Base-by-base conservation (phyloP, 2,797 vertebrate species). In the Leucoraja ocellata region DNA sequence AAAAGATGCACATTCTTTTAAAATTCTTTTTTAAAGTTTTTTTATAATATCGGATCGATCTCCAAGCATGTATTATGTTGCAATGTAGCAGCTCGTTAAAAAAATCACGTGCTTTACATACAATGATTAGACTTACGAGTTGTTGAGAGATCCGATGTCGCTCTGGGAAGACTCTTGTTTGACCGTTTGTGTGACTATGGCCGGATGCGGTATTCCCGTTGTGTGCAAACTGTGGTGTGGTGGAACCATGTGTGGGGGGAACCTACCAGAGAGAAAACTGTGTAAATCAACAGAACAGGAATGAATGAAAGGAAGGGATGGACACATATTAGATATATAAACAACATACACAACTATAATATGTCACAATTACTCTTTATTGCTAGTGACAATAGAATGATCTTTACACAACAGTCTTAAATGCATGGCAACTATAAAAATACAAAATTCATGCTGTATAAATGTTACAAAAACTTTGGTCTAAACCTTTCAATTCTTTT, bases 141-240 rank as follows among this genome's bases (percentile, higher is more conserved):
- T 99, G 95, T 99, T 99, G 95, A 99, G 98, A 74, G 98, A 98
- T 96, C 98, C 98, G 91, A 99, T 98, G 94, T 99, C 99, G 74
- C 98, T 99, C 97, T 99, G 99, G 95, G 98, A 99, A 95, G 98
- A 99, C 97, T 99, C 99, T 96, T 99, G 99, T 97, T 99, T 99
- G 97, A 99, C 99, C 95, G 98, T 99, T 94, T 98, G 97, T 77
- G 97, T 98, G 97, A 99, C 99, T 96, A 99, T 99, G 97, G 98
- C 99, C 73, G 99, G 99, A 96, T 99, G 99, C 94, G 99, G 98
- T 95, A 99, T 99, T 96, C 99, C 99, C 94, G 98, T 99, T 96
- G 98, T 98, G 96, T 99, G 99, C 96, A 99, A 99, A 98, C 98
- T 98, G 96, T 99, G 99, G 96, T 99, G 98, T 94, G 98, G 98